phyloP scores from a whole-genome alignment of 2,888 invertebrate species.

The Coleophora flavipennella region DNA sequence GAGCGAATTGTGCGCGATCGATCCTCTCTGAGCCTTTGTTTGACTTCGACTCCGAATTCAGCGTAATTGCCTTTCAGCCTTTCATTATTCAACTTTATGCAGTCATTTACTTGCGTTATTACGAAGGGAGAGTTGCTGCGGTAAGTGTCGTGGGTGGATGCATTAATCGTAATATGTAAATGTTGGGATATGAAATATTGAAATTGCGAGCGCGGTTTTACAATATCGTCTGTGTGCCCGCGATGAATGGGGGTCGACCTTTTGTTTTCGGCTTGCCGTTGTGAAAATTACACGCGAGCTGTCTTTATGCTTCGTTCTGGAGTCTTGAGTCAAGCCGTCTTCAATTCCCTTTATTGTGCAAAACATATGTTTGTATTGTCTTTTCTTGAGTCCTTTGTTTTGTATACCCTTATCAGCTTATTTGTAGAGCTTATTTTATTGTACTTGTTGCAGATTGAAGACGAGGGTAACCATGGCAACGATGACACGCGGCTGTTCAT shows the following conservation, averaged over 20 bases:
- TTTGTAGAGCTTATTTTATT: background rate
- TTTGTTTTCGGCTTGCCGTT: constrained; percentile 26
- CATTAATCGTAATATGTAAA: constrained; percentile 71
- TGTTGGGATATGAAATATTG: constrained; percentile 64
- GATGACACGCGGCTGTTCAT: constrained; percentile 98
- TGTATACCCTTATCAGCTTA: background rate
- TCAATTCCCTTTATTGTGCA: background rate
- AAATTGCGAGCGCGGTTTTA: constrained; percentile 51
- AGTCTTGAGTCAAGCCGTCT: background rate
- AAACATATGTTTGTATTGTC: too few species aligned
- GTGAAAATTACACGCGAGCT: constrained; percentile 2
- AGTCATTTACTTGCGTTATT: constrained; percentile 71
- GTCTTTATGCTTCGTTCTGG: too few species aligned
- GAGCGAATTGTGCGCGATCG: constrained; percentile 67
- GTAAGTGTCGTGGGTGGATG: constrained; percentile 66
- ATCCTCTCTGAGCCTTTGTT: constrained; percentile 65
- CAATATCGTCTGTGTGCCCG: constrained; percentile 34
- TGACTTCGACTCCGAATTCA: constrained; percentile 69
- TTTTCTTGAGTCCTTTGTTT: too few species aligned
- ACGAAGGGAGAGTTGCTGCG: constrained; percentile 60
- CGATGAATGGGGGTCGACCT: constrained; percentile 25
- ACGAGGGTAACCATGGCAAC: constrained; percentile 98
- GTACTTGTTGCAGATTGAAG: constrained; percentile 88
- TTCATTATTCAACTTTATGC: constrained; percentile 72
- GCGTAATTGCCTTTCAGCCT: constrained; percentile 71